These are phyloP conservation scores for Mesocentrotus franciscanus DNA, from an alignment of 53 echinoderm and acorn worm genomes.

Conservation along the genomic window DNA sequence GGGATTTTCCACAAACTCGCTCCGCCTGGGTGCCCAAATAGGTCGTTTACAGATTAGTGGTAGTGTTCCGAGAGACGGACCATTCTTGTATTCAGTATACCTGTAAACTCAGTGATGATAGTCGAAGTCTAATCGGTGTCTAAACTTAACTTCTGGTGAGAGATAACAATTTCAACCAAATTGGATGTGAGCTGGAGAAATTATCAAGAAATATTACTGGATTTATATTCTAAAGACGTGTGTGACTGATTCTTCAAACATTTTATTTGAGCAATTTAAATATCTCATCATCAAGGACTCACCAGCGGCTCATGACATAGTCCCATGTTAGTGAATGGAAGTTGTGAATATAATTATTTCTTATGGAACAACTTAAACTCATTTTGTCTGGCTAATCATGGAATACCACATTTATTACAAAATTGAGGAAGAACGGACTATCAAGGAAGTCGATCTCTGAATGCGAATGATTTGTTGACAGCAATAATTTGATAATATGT, in stretches of 20 bases:
- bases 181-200: neutral
- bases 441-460: neutral
- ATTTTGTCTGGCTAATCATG: neutral
- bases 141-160: neutral
- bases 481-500: neutral
- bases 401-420: neutral
- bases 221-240: neutral
- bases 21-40: conserved; percentile 24
- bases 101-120: neutral
- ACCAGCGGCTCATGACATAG: neutral
- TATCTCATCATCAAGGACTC: neutral
- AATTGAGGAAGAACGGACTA: neutral
- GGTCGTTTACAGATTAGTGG: conserved; percentile 9
- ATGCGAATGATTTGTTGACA: neutral
- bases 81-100: neutral
- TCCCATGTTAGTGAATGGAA: neutral
- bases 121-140: neutral
- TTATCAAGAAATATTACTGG: neutral
- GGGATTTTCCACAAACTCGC: conserved; percentile 20
- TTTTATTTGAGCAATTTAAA: neutral
- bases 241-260: neutral
- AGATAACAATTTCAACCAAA: neutral
- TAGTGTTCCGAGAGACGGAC: neutral
- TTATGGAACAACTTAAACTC: neutral
- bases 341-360: neutral